Conservation (phyloP, 2,888 invertebrate species). For the Hypomecis atomaria region DNA sequence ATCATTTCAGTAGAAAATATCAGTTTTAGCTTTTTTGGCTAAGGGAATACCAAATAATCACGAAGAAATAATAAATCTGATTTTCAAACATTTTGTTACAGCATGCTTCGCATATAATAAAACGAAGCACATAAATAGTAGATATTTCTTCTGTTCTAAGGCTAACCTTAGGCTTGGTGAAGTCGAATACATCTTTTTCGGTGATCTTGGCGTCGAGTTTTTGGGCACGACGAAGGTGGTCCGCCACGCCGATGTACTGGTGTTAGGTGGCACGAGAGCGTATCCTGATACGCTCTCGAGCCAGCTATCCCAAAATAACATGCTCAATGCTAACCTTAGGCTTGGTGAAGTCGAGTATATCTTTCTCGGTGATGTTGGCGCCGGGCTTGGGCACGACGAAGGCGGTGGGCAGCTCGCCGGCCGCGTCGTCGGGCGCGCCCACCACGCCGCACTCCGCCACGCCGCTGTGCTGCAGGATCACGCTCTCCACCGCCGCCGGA, state of each 20-base stretch:
- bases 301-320: not conserved
- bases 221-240: slow-evolving; percentile 89
- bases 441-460: slow-evolving; percentile 92
- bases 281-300: too few relatives aligned
- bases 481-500: slow-evolving; percentile 92
- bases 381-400: slow-evolving; percentile 87
- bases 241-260: slow-evolving; percentile 92
- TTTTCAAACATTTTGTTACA: too few relatives aligned
- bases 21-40: too few relatives aligned
- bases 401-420: slow-evolving; percentile 90
- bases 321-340: slow-evolving; percentile 57
- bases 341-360: slow-evolving; percentile 83
- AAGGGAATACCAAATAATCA: too few relatives aligned
- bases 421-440: slow-evolving; percentile 88
- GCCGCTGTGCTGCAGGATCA: slow-evolving; percentile 87
- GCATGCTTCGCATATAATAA: too few relatives aligned
- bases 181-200: slow-evolving; percentile 84
- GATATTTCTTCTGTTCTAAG: too few relatives aligned
- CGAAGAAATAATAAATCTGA: too few relatives aligned
- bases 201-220: slow-evolving; percentile 78
- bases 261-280: too few relatives aligned
- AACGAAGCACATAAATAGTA: too few relatives aligned
- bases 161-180: slow-evolving; percentile 73
- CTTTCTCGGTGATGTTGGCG: slow-evolving; percentile 77
- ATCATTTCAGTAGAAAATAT: too few relatives aligned